Percentiles rank a stretch among this genome's conserved stretches.
Conservation (phyloP, 2,888 invertebrate species). For the Drosophila formosana region DNA sequence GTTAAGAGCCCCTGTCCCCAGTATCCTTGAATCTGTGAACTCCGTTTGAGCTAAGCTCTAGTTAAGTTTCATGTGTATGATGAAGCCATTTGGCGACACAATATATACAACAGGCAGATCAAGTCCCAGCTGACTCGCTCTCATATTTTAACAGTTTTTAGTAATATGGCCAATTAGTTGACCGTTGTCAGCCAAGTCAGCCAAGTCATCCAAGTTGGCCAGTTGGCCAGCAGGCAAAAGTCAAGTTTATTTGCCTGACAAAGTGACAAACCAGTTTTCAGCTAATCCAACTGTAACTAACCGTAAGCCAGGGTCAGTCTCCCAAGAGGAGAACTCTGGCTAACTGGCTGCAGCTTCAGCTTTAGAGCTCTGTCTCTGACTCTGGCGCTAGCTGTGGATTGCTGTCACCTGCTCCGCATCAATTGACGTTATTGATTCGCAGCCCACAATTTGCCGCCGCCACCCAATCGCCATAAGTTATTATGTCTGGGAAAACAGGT, state of each 20-base stretch:
- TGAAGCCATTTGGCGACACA: conserved; percentile 62
- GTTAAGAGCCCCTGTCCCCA: conserved; percentile 54
- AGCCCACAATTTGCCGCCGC: conserved; percentile 71
- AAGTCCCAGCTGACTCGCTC: conserved; percentile 25
- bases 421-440: conserved; percentile 74
- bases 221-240: conserved; percentile 13
- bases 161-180: conserved; percentile 66
- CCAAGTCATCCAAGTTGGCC: conserved; percentile 18
- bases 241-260: conserved; percentile 47
- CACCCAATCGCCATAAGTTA: conserved; percentile 77
- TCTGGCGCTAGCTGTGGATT: conserved; percentile 30
- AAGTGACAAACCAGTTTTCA: conserved; percentile 54
- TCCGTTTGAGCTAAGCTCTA: conserved; percentile 29
- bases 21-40: conserved; percentile 24
- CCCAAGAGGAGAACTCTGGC: conserved; percentile 22
- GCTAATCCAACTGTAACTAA: conserved; percentile 65
- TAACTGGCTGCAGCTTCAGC: not conserved
- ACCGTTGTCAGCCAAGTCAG: conserved; percentile 52
- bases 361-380: not conserved
- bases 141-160: conserved; percentile 73
- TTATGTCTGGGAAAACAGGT: conserved; percentile 74
- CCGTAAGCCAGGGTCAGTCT: conserved; percentile 58
- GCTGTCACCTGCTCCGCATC: conserved; percentile 72
- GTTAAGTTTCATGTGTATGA: conserved; percentile 42
- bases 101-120: conserved; percentile 38